phyloP scores from a whole-genome alignment of 2,888 invertebrate genomes.

The Ormyrus rosae region DNA sequence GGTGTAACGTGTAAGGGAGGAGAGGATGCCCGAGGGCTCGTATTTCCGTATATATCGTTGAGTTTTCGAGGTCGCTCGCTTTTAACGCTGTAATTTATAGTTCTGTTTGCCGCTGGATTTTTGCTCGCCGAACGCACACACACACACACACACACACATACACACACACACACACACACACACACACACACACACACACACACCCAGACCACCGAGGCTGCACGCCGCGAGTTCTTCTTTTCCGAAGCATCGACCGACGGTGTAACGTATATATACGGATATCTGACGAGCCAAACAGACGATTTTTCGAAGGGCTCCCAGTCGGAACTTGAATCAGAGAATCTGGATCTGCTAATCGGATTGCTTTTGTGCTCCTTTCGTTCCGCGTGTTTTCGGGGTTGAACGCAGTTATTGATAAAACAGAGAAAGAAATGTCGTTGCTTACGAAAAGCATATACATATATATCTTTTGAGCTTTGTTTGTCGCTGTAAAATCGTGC shows the following conservation, averaged over 20 bases:
- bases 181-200: not conserved
- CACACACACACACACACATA: not conserved
- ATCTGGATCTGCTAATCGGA: too few relatives aligned
- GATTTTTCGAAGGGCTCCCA: too few relatives aligned
- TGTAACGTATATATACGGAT: not conserved
- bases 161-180: not conserved
- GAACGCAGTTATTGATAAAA: too few relatives aligned
- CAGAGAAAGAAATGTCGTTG: too few relatives aligned
- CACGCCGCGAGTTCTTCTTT: not conserved
- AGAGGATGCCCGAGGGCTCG: conserved; percentile 1
- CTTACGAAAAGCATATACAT: too few relatives aligned
- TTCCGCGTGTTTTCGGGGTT: too few relatives aligned
- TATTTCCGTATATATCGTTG: conserved; percentile 3
- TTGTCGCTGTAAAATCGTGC: too few relatives aligned
- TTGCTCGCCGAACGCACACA: not conserved
- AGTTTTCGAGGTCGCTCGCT: conserved; percentile 37
- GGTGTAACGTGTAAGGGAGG: not conserved
- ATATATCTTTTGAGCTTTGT: too few relatives aligned
- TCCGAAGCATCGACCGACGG: not conserved
- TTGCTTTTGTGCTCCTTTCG: too few relatives aligned
- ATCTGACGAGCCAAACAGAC: not conserved
- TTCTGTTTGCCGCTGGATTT: conserved; percentile 39
- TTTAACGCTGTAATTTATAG: conserved; percentile 45
- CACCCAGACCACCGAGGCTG: not conserved
- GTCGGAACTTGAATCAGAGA: too few relatives aligned